Conservation (phyloP, 2,113 vertebrate genomes). For the Dicerorhinus sumatrensis region DNA sequence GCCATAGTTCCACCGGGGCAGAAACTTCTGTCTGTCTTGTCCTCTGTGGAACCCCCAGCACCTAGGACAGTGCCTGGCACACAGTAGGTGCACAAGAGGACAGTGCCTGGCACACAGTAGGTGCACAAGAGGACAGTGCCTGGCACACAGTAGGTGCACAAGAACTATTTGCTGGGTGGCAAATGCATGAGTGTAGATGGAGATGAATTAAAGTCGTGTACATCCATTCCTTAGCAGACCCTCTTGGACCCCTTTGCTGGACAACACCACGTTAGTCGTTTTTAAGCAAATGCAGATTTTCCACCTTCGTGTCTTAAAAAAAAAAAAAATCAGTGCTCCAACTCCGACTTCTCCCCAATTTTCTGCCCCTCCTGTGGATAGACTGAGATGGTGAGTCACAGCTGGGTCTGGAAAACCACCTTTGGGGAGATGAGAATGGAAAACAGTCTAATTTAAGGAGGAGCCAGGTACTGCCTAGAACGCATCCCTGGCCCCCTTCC, state of each 20-base stretch:
- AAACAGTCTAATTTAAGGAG: constrained; percentile 66
- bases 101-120: background rate
- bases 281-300: constrained; percentile 59
- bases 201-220: background rate
- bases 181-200: background rate
- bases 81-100: too few relatives aligned
- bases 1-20: background rate
- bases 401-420: constrained; percentile 30
- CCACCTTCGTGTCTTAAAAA: background rate
- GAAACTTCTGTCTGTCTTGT: background rate
- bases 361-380: constrained; percentile 30
- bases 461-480: constrained; percentile 80
- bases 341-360: constrained; percentile 73
- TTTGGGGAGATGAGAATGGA: constrained; percentile 61
- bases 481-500: constrained; percentile 79
- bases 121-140: background rate
- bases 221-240: background rate
- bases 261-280: background rate
- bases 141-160: too few relatives aligned
- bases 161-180: too few relatives aligned
- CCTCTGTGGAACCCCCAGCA: background rate
- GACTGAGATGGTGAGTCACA: background rate
- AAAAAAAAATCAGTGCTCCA: background rate
- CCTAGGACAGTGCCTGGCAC: background rate
- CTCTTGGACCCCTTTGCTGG: background rate